Percentiles rank a stretch among this genome's conserved stretches.
Conservation (phyloP, 2,113 vertebrate species). For the Cricetomys ansorgei region DNA sequence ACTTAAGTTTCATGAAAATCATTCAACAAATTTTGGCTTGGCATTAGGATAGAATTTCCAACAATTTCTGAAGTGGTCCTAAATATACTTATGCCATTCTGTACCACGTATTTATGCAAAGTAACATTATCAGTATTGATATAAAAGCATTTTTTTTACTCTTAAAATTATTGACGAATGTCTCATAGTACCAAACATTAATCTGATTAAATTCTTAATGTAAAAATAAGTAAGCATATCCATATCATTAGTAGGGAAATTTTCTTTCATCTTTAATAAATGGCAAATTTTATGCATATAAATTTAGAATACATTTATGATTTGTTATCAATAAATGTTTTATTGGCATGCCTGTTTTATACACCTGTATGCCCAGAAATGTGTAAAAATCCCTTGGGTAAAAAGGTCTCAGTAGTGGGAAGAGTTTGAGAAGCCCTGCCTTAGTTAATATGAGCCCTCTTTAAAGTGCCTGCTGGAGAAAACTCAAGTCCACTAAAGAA, state of each 20-base stretch:
- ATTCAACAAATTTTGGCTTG: neutral
- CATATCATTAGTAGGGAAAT: neutral
- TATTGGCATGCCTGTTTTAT: neutral
- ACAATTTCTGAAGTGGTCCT: neutral
- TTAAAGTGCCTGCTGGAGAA: neutral
- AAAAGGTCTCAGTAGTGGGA: neutral
- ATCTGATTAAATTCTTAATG: neutral
- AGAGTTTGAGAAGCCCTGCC: neutral
- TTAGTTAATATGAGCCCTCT: too few relatives aligned
- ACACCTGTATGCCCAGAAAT: neutral
- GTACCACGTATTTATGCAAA: neutral
- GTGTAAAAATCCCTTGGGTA: neutral
- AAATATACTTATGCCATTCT: neutral
- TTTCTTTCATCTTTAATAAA: neutral
- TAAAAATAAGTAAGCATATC: neutral
- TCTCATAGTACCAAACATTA: neutral
- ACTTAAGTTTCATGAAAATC: neutral
- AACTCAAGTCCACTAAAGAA: neutral
- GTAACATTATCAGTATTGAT: neutral
- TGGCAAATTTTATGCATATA: neutral
- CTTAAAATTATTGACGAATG: neutral
- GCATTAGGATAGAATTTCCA: neutral
- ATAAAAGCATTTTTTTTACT: neutral
- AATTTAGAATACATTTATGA: neutral
- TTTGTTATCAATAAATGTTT: neutral